Conservation (phyloP, 2,113 vertebrate species). For the Brachyhypopomus gauderio region DNA sequence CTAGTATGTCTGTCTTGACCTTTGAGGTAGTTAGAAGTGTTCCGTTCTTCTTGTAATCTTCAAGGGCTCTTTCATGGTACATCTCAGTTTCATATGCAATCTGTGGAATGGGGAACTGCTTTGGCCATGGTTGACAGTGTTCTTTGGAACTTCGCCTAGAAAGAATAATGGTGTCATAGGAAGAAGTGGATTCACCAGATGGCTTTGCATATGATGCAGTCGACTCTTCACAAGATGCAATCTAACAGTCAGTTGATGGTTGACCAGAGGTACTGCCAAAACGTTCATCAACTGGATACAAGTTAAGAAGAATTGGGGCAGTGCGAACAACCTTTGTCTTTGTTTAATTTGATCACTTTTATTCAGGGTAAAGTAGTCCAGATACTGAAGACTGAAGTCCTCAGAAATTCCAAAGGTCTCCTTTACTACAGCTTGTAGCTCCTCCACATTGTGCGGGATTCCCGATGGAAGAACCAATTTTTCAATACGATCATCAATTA, state of each 20-base stretch:
- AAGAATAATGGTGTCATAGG: constrained; percentile 48
- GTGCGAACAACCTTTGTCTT: constrained; percentile 34
- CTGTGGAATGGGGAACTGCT: constrained; percentile 53
- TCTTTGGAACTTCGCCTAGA: constrained; percentile 27
- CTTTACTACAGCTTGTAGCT: constrained; percentile 45
- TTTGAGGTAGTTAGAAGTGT: constrained; percentile 44
- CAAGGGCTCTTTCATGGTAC: constrained; percentile 41
- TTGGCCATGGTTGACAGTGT: constrained; percentile 51
- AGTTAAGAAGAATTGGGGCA: constrained; percentile 39
- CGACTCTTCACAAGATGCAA: constrained; percentile 28
- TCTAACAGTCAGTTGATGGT: constrained; percentile 38
- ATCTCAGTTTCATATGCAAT: constrained; percentile 56
- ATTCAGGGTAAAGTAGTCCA: constrained; percentile 45
- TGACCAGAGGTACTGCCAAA: constrained; percentile 41
- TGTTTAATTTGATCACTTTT: constrained; percentile 51
- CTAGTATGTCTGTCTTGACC: constrained; percentile 49
- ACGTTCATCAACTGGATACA: constrained; percentile 33
- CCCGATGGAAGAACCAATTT: constrained; percentile 47
- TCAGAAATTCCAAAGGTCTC: constrained; percentile 47
- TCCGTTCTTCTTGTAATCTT: constrained; percentile 44
- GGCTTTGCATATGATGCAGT: constrained; percentile 36
- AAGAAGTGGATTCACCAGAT: constrained; percentile 32
- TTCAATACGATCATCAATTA: constrained; percentile 38
- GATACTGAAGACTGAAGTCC: constrained; percentile 52
- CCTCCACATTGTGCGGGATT: constrained; percentile 49